Conservation (phyloP, 2,797 vertebrate genomes). For the Thunnus albacares region DNA sequence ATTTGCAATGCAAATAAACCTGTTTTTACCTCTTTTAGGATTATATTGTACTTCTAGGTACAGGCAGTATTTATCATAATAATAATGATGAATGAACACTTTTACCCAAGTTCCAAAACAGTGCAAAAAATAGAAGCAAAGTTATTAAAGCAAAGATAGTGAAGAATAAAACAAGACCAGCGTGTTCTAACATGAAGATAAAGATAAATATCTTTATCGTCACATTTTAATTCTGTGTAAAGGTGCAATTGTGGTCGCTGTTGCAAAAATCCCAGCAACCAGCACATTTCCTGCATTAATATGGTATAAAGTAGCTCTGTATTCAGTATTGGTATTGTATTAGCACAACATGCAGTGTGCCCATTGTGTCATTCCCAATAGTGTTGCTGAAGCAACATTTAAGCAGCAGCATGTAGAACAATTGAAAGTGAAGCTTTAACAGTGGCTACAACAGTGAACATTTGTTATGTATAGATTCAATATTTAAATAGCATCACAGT, state of each 20-base stretch:
- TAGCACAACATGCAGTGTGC: neutral
- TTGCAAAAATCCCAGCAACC: neutral
- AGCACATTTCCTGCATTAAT: neutral
- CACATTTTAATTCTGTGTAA: neutral
- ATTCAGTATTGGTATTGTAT: conserved; percentile 1
- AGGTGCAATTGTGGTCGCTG: neutral
- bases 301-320: neutral
- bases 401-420: neutral
- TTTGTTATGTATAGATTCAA: conserved; percentile 11
- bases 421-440: conserved; percentile 4
- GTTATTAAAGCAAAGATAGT: conserved; percentile 14
- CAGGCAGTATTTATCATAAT: conserved; percentile 34
- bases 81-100: conserved; percentile 35
- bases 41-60: neutral
- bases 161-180: neutral
- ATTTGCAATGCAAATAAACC: conserved; percentile 27
- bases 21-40: conserved; percentile 24
- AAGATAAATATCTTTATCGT: conserved; percentile 17
- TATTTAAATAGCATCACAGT: conserved; percentile 5
- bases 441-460: neutral
- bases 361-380: neutral
- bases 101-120: conserved; percentile 2
- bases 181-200: conserved; percentile 1
- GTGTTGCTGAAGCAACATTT: conserved; percentile 2
- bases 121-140: neutral